These are phyloP conservation scores for Patiria pectinifera DNA, from an alignment of 53 echinoderm and acorn worm species.

Conservation along the genomic window DNA sequence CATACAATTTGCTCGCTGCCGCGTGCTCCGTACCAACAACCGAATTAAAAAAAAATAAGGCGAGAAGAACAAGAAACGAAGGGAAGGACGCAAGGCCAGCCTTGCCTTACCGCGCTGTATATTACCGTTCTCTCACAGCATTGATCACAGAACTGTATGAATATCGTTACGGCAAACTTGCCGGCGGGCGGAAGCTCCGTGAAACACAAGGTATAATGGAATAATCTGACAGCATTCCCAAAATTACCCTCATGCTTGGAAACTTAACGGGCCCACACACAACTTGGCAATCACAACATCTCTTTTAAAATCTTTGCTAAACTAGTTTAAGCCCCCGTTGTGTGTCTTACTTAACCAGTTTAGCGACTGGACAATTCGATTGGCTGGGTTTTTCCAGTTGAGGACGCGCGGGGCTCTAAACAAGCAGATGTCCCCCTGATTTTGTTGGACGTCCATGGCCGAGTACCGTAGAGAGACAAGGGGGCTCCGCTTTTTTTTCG, in stretches of 20 bases:
- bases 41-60: conserved; percentile 17
- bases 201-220: conserved; percentile 19
- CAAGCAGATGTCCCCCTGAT: conserved; percentile 10
- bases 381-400: conserved; percentile 5
- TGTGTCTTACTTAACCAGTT: conserved; percentile 42
- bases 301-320: conserved; percentile 46
- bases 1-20: conserved; percentile 57
- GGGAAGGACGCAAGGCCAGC: conserved; percentile 19
- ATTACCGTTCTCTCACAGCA: conserved; percentile 22
- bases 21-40: conserved; percentile 45
- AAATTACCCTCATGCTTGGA: conserved; percentile 23
- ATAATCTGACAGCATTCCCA: conserved; percentile 47
- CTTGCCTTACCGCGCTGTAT: conserved; percentile 4
- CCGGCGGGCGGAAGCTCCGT: conserved; percentile 8
- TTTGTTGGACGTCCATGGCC: neutral
- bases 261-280: neutral
- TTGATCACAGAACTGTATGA: conserved; percentile 49
- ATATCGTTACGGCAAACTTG: conserved; percentile 40
- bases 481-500: neutral
- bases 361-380: conserved; percentile 30
- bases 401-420: neutral
- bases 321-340: conserved; percentile 15
- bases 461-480: neutral
- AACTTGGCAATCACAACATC: conserved; percentile 51
- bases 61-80: neutral